Evolutionary conservation across 1,140 invertebrate genomes (phyloP).

Genomic region (Asbolus verrucosus): DNA sequence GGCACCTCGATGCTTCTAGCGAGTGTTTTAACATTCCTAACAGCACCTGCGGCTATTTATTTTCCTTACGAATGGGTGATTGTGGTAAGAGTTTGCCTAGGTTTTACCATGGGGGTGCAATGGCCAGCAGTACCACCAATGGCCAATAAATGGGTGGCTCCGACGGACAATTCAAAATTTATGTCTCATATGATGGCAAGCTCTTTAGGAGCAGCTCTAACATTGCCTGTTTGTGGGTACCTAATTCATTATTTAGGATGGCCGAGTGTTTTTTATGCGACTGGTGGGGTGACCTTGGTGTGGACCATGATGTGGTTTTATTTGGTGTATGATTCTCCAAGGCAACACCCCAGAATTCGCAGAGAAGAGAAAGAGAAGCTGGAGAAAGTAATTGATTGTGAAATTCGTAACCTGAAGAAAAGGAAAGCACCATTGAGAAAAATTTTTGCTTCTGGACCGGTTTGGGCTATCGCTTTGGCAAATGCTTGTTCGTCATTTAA

Average conservation of each 20-base stretch:
- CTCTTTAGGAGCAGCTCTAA: conserved; percentile 82
- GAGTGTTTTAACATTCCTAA: conserved; percentile 82
- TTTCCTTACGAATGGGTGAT: conserved; percentile 69
- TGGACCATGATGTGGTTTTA: conserved; percentile 88
- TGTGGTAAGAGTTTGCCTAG: conserved; percentile 72
- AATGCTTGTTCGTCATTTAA: conserved; percentile 92
- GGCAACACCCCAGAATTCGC: conserved; percentile 85
- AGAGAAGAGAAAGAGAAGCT: conserved; percentile 84
- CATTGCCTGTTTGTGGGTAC: conserved; percentile 82
- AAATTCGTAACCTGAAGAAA: not conserved
- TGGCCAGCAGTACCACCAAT: conserved; percentile 90
- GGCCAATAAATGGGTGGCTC: conserved; percentile 89
- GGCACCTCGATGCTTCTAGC: conserved; percentile 85
- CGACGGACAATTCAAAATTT: conserved; percentile 85
- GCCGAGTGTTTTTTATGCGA: conserved; percentile 86
- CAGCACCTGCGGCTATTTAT: conserved; percentile 78
- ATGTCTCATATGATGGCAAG: conserved; percentile 87
- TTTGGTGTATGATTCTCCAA: conserved; percentile 85
- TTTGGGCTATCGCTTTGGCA: conserved; percentile 90
- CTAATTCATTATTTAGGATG: conserved; percentile 80
- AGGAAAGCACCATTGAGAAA: conserved; percentile 80
- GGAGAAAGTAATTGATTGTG: no score
- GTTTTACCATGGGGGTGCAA: conserved; percentile 82
- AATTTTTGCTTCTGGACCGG: conserved; percentile 82
- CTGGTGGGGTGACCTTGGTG: conserved; percentile 77